Conservation (phyloP, 2,888 invertebrate genomes). For the Pollenia angustigena region DNA sequence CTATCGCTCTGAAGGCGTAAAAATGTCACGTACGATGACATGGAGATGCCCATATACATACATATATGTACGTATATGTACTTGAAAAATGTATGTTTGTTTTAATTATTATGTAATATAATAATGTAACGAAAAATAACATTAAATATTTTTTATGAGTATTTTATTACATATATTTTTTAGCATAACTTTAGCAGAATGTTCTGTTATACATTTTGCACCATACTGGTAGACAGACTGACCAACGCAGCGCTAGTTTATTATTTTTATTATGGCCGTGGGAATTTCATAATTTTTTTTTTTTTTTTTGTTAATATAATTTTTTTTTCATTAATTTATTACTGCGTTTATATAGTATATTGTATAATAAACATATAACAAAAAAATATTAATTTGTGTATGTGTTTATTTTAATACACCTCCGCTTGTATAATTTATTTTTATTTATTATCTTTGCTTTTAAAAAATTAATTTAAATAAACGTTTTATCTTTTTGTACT, state of each 20-base stretch:
- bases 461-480: conserved; percentile 1
- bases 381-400: no score
- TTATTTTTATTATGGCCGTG: conserved; percentile 18
- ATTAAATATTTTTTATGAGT: neutral
- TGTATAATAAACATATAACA: no score
- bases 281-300: conserved; percentile 1
- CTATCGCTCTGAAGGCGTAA: no score
- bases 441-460: conserved; percentile 11
- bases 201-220: neutral
- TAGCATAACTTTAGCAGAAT: conserved; percentile 14
- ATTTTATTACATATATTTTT: neutral
- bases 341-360: neutral
- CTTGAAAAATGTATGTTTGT: neutral
- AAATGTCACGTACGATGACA: no score
- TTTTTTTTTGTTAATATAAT: neutral
- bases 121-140: neutral
- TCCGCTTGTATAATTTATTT: neutral
- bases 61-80: no score
- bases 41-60: no score
- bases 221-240: neutral
- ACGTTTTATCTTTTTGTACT: neutral
- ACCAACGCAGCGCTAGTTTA: no score
- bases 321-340: conserved; percentile 36
- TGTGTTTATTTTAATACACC: neutral
- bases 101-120: conserved; percentile 10